These are phyloP conservation scores for Avahi laniger DNA, from an alignment of 2,797 vertebrate species.

Conservation along the genomic window DNA sequence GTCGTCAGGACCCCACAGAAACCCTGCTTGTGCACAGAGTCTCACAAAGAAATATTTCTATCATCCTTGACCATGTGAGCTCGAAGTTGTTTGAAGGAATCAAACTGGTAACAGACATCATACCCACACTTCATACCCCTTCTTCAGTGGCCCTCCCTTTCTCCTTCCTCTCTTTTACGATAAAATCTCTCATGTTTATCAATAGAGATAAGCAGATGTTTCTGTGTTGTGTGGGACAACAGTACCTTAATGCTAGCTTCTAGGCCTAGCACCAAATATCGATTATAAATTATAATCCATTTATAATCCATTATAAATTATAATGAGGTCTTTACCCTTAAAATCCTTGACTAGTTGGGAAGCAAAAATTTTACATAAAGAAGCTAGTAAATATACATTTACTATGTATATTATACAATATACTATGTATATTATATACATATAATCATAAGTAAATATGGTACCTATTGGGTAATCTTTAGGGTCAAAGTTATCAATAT, in stretches of 20 bases:
- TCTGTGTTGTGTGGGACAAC: too few species aligned
- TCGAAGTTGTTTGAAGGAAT: neutral
- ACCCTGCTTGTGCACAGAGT: neutral
- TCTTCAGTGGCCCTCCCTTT: neutral
- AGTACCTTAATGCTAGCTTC: neutral
- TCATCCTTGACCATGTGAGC: neutral
- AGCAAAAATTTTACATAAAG: neutral
- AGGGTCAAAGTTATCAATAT: neutral
- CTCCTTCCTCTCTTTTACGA: neutral
- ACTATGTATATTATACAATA: too few species aligned
- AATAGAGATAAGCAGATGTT: neutral
- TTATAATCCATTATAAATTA: neutral
- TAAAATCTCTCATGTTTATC: neutral
- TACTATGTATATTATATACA: neutral
- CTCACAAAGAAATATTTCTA: neutral
- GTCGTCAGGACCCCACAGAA: neutral
- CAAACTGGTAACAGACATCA: neutral
- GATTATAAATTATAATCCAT: neutral
- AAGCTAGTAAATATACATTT: neutral
- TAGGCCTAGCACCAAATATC: neutral
- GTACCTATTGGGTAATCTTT: neutral
- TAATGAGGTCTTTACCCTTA: neutral
- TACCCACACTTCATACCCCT: neutral
- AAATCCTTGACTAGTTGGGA: neutral
- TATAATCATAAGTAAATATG: neutral